These are phyloP conservation scores for Neomorphus geoffroyi DNA, from an alignment of 2,797 vertebrate species.

Conservation along the genomic window DNA sequence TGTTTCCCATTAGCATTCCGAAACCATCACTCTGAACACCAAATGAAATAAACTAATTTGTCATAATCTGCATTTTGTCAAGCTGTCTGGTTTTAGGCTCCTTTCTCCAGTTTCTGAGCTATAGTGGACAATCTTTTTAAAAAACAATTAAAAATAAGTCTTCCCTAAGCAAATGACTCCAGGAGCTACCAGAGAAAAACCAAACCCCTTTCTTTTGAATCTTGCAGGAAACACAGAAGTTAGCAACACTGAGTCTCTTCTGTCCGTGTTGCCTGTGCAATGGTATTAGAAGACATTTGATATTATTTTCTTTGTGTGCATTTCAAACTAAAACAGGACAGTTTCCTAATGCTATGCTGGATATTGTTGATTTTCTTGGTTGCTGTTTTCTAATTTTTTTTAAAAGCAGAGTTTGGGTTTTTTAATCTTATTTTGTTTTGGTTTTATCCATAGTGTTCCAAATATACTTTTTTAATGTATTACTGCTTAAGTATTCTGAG, in stretches of 20 bases:
- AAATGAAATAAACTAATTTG: not conserved
- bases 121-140: not conserved
- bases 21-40: not conserved
- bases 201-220: not conserved
- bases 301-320: not conserved
- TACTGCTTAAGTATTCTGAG: not conserved
- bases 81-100: not conserved
- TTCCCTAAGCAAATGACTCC: fast-evolving
- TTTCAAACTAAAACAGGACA: not conserved
- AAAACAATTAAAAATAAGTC: not conserved
- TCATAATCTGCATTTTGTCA: not conserved
- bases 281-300: not conserved
- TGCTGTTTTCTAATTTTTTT: not conserved
- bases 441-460: not conserved
- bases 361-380: not conserved
- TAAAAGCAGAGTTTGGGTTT: no score
- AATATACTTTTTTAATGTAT: not conserved
- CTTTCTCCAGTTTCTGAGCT: not conserved
- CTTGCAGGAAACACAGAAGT: not conserved
- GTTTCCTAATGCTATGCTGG: not conserved
- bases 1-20: not conserved
- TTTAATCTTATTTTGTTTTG: not conserved
- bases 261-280: not conserved
- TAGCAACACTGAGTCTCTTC: not conserved
- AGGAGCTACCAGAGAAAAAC: not conserved